Base-by-base conservation (phyloP, 1,140 invertebrate genomes). In the Drosophila repletoides region DNA sequence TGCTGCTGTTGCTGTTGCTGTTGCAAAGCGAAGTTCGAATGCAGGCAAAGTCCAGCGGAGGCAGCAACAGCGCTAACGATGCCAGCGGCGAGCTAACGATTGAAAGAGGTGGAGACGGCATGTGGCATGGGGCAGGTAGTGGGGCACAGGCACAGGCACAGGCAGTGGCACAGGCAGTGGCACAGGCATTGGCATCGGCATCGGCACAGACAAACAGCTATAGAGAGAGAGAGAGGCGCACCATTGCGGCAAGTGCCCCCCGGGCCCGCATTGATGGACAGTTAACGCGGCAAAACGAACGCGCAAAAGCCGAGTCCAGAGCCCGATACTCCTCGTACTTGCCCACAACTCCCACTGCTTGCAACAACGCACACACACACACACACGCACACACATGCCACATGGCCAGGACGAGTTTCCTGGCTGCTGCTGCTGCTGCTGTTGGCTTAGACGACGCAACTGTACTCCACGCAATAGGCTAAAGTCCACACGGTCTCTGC, bases 281-380 rank as follows among this genome's bases (percentile, higher is more conserved):
- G 80, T 86, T 86, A 86, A 86, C 80, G 80, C 80, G 80, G 80
- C 80, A 86, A 86, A 86, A 86, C 75, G 80, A 86, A 86, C 80
- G 80, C 80, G 76, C 83, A 84, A 84, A 60, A 69, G 49, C 31
- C 24, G 58, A 36, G 46, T 46, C 26, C 40, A n/a, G n/a, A n/a
- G n/a, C n/a, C n/a, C n/a, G n/a, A n/a, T n/a, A n/a, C n/a, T n/a
- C n/a, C n/a, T n/a, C n/a, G n/a, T n/a, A n/a, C n/a, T n/a, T n/a
- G n/a, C n/a, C n/a, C n/a, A n/a, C n/a, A n/a, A n/a, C n/a, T n/a
- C n/a, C n/a, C n/a, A n/a, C n/a, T n/a, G n/a, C n/a, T n/a, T n/a
- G n/a, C n/a, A n/a, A n/a, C n/a, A n/a, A n/a, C n/a, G n/a, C n/a
- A n/a, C n/a, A n/a, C n/a, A n/a, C n/a, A n/a, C n/a, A n/a, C n/a